Evolutionary conservation across 1,140 invertebrate genomes (phyloP), one percentile per base, ranked within the genome.

Genomic region (Aporrectodea caliginosa): DNA sequence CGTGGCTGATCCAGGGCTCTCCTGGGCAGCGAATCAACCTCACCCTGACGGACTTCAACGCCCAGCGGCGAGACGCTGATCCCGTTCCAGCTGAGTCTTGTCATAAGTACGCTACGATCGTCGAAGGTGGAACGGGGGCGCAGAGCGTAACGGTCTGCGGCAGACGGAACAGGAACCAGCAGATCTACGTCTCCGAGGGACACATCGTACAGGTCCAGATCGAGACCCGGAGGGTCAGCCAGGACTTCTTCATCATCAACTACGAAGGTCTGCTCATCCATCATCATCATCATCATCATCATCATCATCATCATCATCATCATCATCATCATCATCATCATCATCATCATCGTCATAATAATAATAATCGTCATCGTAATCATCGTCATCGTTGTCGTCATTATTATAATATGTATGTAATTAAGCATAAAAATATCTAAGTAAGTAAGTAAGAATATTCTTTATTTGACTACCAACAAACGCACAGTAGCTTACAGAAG

Each of bases 1-100:
- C 75, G 22, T 76, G 75, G 75, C 35, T 76, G 22, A 76, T 76
- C 43, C 75, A 76, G n/a, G 75, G 75, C 16, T 76, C 43, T 29
- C 34, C 29, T 29, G 75, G 75, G 29, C 75, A 76, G 35, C 75
- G 35, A 29, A 76, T 76, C 35, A 76, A 76, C 75, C n/a, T 76
- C 34, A 76, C 33, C 35, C 35, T 76, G 31, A 27, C 43, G 30
- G 75, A 76, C 29, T 76, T 76, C 43, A 1, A 35, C 22, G 34
- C 75, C 43, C 75, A 14, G 35, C 33, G 75, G 16, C 34, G 27
- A 76, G 43, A 76, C 27, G 31, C 27, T 1, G 27, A 35, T 35
- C n/a, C 22, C 75, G 29, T 22, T 0, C 75, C 43, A 1, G 16
- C 6, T 58, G 35, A 76, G 43, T 35, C 43, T 16, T 76, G 75